Evolutionary conservation across 2,888 invertebrate species (phyloP).

Genomic region (Eudemis profundana): DNA sequence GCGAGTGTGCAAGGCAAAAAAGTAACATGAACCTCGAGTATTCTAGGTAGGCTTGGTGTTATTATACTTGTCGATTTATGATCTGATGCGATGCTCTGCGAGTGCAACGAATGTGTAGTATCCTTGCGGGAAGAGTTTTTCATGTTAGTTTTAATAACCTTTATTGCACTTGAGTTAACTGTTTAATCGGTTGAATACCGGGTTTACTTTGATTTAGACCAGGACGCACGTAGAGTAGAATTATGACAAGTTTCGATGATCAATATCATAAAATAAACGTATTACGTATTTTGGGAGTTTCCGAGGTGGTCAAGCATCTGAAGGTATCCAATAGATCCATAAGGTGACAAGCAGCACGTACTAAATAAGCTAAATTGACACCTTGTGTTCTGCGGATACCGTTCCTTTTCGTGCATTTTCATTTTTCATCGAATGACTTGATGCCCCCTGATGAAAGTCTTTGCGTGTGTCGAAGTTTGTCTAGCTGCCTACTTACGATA

Average conservation of each 20-base stretch:
- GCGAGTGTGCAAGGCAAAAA: too few species aligned
- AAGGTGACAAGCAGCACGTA: neutral
- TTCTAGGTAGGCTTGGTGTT: too few species aligned
- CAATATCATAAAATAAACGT: neutral
- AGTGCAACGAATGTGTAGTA: too few species aligned
- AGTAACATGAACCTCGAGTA: too few species aligned
- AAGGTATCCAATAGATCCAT: neutral
- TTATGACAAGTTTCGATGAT: neutral
- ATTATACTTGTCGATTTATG: too few species aligned
- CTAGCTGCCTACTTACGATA: conserved; percentile 11
- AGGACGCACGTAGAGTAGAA: conserved; percentile 15
- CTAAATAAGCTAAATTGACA: neutral
- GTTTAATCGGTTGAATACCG: conserved; percentile 5
- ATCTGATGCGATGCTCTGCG: too few species aligned
- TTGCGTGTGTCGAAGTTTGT: conserved; percentile 17
- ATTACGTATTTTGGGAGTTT: neutral
- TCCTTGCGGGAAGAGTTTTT: too few species aligned
- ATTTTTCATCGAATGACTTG: neutral
- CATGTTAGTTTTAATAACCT: too few species aligned
- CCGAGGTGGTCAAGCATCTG: neutral
- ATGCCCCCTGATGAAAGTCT: neutral
- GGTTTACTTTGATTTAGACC: conserved; percentile 11
- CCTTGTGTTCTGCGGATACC: too few species aligned
- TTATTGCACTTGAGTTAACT: neutral
- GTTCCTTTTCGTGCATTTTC: too few species aligned